Conservation (phyloP, 2,888 invertebrate species). For the Cryptocephalus primarius region DNA sequence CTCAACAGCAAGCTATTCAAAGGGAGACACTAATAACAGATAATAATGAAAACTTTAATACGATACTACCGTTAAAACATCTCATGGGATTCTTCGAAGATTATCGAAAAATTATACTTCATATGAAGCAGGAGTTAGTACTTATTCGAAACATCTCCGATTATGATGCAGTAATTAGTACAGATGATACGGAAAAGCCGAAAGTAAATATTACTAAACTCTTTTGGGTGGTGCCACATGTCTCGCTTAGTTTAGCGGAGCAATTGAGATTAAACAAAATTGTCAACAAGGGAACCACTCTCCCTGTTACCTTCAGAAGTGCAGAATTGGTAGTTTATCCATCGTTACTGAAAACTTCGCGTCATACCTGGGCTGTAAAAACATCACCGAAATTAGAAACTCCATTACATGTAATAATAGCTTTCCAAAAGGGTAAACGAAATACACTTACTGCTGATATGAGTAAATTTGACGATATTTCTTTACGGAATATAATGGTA, state of each 20-base stretch:
- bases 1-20: background rate
- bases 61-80: constrained; percentile 5
- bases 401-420: constrained; percentile 5
- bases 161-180: constrained; percentile 5
- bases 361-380: constrained; percentile 9
- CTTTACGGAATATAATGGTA: constrained; percentile 4
- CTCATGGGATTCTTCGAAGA: constrained; percentile 7
- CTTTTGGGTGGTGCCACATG: constrained; percentile 10
- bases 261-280: constrained; percentile 5
- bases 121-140: constrained; percentile 11
- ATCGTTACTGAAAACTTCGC: constrained; percentile 4
- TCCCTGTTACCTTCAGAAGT: constrained; percentile 7
- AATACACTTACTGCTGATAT: constrained; percentile 2
- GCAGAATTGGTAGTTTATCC: constrained; percentile 11
- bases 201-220: constrained; percentile 8
- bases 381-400: constrained; percentile 6
- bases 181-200: constrained; percentile 4
- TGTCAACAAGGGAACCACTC: constrained; percentile 3
- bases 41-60: constrained; percentile 4
- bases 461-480: constrained; percentile 5
- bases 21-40: constrained; percentile 1
- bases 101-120: constrained; percentile 10
- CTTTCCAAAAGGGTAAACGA: constrained; percentile 2
- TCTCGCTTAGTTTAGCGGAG: constrained; percentile 4
- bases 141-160: constrained; percentile 8